Conservation (phyloP, 2,888 invertebrate species). For the Mimachlamys varia region DNA sequence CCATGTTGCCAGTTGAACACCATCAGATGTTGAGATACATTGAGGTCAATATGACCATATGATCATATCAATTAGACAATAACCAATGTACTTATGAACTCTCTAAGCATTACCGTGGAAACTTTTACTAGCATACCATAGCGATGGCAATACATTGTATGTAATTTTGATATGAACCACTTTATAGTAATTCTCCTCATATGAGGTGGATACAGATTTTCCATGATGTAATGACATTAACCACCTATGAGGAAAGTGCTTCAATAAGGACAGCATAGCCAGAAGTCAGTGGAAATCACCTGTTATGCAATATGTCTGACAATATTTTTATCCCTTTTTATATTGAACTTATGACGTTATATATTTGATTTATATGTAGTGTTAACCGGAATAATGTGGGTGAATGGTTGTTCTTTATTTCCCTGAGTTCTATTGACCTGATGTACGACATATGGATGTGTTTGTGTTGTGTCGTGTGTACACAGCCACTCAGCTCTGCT, state of each 20-base stretch:
- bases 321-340: conserved; percentile 21
- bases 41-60: neutral
- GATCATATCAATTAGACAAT: neutral
- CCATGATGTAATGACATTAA: neutral
- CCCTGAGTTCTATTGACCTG: conserved; percentile 13
- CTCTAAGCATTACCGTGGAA: neutral
- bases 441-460: conserved; percentile 20
- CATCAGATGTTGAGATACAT: conserved; percentile 4
- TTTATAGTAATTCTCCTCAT: neutral
- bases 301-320: conserved; percentile 28
- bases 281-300: neutral
- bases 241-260: neutral
- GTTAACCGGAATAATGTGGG: conserved; percentile 21
- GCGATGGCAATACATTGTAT: neutral
- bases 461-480: conserved; percentile 29
- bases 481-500: neutral
- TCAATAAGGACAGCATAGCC: conserved; percentile 6
- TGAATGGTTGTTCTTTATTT: conserved; percentile 32
- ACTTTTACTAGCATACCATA: neutral
- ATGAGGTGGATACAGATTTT: conserved; percentile 20
- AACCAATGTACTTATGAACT: neutral
- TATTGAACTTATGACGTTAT: conserved; percentile 1
- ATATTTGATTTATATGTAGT: conserved; percentile 24
- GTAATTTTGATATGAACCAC: neutral
- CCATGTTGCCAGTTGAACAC: neutral